Evolutionary conservation across 2,113 vertebrate genomes (phyloP).

Genomic region (Cryptoleucopteryx plumbea): DNA sequence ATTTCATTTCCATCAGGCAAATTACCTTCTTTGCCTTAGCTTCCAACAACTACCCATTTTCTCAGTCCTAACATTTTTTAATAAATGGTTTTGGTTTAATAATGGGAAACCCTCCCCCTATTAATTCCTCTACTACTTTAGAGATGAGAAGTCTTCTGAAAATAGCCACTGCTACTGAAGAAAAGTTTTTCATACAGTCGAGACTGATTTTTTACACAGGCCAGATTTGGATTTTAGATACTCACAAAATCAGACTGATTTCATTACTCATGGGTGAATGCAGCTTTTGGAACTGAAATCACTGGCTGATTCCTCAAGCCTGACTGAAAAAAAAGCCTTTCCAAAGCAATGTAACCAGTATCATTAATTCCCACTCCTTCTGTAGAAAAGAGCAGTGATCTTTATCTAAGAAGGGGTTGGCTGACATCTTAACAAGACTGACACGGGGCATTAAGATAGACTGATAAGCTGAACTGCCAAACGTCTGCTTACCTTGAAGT

Average conservation of each 20-base stretch:
- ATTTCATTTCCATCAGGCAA: neutral
- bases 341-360: neutral
- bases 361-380: neutral
- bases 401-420: neutral
- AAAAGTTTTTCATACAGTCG: neutral
- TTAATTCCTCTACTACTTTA: neutral
- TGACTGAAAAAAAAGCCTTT: neutral
- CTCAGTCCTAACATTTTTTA: neutral
- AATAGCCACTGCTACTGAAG: neutral
- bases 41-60: neutral
- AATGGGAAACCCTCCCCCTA: neutral
- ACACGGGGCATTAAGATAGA: neutral
- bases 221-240: neutral
- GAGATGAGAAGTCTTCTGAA: neutral
- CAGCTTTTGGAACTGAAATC: neutral
- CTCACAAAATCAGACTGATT: neutral
- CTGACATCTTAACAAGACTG: neutral
- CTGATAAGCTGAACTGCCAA: neutral
- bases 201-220: neutral
- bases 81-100: neutral
- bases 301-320: neutral
- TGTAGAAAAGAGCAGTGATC: neutral
- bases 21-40: neutral
- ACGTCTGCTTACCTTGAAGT: neutral
- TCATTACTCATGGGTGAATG: neutral